Evolutionary conservation across 2,797 vertebrate species (phyloP).

Genomic region (Knipowitschia caucasica): DNA sequence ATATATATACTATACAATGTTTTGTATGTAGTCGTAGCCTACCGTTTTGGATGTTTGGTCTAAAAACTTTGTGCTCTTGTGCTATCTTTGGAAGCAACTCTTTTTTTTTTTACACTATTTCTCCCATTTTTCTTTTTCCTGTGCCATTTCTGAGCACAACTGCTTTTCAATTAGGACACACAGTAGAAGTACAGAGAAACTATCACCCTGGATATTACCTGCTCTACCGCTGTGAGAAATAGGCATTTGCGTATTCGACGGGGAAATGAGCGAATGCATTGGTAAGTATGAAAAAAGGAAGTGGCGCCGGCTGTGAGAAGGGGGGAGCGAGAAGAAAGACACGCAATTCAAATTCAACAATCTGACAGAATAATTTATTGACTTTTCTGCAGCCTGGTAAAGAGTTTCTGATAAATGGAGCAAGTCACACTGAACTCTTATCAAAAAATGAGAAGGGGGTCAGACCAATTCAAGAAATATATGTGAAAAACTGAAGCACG

Average conservation of each 20-base stretch:
- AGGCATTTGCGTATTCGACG: constrained; percentile 38
- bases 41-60: too few species aligned
- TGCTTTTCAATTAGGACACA: constrained; percentile 49
- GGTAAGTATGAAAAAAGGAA: constrained; percentile 26
- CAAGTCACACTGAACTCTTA: constrained; percentile 75
- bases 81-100: not conserved
- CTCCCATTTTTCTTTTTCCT: constrained; percentile 33
- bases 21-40: too few species aligned
- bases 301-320: constrained; percentile 28
- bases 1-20: too few species aligned
- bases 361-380: constrained; percentile 79
- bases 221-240: constrained; percentile 49
- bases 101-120: not conserved
- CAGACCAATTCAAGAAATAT: constrained; percentile 61
- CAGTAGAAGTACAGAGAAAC: constrained; percentile 58
- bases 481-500: constrained; percentile 52
- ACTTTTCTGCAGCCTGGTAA: constrained; percentile 67
- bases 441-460: constrained; percentile 66
- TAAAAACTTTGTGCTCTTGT: too few species aligned
- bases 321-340: constrained; percentile 49
- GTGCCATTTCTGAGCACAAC: constrained; percentile 44
- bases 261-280: constrained; percentile 46
- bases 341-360: constrained; percentile 68
- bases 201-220: constrained; percentile 53
- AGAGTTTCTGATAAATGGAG: constrained; percentile 78